Conservation (phyloP, 2,888 invertebrate species). For the Ophioninae sp. region DNA sequence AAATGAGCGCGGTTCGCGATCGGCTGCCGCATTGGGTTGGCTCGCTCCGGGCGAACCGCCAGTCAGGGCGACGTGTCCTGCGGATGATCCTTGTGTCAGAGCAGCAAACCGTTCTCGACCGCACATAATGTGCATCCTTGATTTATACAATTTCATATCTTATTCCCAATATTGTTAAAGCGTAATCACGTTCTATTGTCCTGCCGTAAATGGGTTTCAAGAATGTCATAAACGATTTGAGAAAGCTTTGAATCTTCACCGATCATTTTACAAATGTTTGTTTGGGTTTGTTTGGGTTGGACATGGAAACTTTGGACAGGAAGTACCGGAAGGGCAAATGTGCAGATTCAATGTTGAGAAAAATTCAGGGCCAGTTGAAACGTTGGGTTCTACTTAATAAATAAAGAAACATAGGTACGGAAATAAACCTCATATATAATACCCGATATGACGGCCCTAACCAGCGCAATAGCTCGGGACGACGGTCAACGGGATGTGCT, state of each 20-base stretch:
- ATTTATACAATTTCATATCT: neutral
- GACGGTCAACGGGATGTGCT: no score
- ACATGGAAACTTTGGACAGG: slow-evolving; percentile 2
- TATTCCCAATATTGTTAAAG: neutral
- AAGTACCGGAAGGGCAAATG: slow-evolving; percentile 13
- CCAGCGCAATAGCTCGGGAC: no score
- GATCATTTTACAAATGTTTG: slow-evolving; percentile 18
- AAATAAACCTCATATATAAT: no score
- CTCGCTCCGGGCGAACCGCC: neutral
- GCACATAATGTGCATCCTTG: neutral
- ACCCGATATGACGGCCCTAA: no score
- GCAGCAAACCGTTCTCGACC: slow-evolving; percentile 1
- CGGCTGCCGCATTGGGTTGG: slow-evolving; percentile 20
- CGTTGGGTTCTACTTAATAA: neutral
- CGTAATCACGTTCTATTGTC: no score
- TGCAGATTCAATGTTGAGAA: slow-evolving; percentile 21
- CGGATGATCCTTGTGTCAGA: slow-evolving; percentile 30
- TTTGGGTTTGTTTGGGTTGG: no score
- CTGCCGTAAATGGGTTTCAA: neutral
- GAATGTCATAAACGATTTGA: slow-evolving; percentile 6
- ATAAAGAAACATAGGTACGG: no score
- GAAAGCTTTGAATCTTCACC: slow-evolving; percentile 23
- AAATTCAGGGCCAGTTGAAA: slow-evolving; percentile 11
- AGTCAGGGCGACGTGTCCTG: slow-evolving; percentile 20
- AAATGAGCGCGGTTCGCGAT: slow-evolving; percentile 36